Conservation (phyloP, 1,140 invertebrate genomes). For the Phthorimaea operculella region DNA sequence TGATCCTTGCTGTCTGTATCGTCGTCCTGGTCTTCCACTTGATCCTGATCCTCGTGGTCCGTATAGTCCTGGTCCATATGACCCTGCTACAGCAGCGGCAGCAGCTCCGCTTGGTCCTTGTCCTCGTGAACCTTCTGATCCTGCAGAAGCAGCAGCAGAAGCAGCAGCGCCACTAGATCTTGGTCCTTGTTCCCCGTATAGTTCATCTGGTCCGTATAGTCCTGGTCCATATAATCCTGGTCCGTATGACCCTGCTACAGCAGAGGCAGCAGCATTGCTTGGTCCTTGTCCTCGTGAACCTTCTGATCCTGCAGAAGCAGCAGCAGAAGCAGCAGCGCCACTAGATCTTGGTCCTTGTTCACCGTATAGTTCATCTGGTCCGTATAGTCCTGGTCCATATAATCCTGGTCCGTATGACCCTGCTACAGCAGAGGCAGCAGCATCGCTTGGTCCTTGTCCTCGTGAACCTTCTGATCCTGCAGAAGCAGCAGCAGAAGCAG, state of each 20-base stretch:
- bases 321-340: neutral
- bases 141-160: neutral
- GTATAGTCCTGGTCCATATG: neutral
- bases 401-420: neutral
- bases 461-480: neutral
- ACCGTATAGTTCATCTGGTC: neutral
- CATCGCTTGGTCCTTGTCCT: neutral
- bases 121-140: neutral
- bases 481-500: neutral
- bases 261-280: neutral
- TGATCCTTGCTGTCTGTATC: neutral
- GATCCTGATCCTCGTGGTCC: neutral
- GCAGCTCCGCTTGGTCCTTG: neutral
- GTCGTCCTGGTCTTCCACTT: neutral
- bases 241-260: neutral
- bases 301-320: neutral
- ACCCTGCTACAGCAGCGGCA: neutral
- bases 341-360: neutral
- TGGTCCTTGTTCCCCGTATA: neutral
- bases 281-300: neutral
- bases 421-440: neutral
- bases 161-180: neutral
- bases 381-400: neutral
- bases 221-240: neutral
- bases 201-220: neutral